Evolutionary conservation across 2,888 invertebrate genomes (phyloP), one percentile per base, ranked within the genome.

Genomic region (Andricus curvator): DNA sequence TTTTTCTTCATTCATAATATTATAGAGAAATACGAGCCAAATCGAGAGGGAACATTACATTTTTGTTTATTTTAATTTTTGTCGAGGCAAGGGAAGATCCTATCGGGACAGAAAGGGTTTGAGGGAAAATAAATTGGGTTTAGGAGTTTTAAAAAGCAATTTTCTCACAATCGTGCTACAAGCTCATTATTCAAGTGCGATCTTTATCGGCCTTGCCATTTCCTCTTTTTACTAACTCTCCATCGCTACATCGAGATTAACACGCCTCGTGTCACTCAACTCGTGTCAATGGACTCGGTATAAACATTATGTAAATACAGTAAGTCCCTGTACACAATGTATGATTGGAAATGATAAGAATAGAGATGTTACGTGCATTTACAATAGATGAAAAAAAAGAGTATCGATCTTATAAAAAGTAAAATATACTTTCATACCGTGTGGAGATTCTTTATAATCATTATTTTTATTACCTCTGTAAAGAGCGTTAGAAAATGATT

Each of bases 151-250:
- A 74, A 74, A 74, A 74, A 74, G 74, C 74, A 74, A 74, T 74
- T 74, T 74, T 74, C 74, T 74, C 74, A 74, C 74, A 74, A 74
- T 74, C 74, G 74, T 74, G 74, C 74, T 60, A 74, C 74, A 74
- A 74, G 37, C 56, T 74, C 74, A 74, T 74, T 74, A 74, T 74
- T 74, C 56, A 56, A 74, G 33, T n/a, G 51, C 56, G 74, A 74
- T 74, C 56, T 74, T 74, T 74, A 74, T 74, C 74, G 13, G n/a
- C 56, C 56, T 56, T 56, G 74, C 74, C 48, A 51, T 74, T 74
- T 74, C 74, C 74, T 74, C 74, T 37, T 56, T 37, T 74, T 74
- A 37, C 74, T 51, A 74, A 74, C 74, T 74, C 74, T 74, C 74
- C 56, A 74, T 74, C n/a, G 51, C 25, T 74, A 37, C 56, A 56